Percentiles rank a stretch among this genome's conserved stretches.
These are phyloP conservation scores for Delphinus delphis DNA, from an alignment of 2,113 vertebrate species.

Conservation along the genomic window DNA sequence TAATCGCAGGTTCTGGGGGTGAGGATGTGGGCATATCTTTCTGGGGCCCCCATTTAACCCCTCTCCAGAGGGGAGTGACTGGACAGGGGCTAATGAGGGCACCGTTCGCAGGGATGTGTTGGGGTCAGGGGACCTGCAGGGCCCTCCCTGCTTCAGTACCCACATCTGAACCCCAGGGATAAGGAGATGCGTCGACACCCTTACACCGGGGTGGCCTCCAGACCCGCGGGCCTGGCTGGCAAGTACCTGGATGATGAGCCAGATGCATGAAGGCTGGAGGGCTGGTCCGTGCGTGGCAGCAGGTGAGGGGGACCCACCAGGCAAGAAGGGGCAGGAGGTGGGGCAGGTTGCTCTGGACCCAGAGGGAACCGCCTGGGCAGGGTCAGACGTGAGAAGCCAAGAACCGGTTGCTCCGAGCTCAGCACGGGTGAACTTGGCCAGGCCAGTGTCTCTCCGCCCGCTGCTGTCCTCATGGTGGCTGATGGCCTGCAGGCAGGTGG, in stretches of 20 bases:
- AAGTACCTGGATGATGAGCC: neutral
- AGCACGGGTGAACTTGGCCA: fast-evolving
- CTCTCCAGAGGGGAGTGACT: neutral
- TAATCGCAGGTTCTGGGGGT: neutral
- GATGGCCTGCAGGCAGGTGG: neutral
- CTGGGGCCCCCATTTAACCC: too few species aligned
- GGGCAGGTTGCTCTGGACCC: fast-evolving
- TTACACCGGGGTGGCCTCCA: fast-evolving
- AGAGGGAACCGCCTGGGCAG: fast-evolving
- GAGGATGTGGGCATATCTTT: fast-evolving
- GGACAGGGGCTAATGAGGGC: neutral
- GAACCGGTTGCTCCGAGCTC: neutral
- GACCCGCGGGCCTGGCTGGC: fast-evolving
- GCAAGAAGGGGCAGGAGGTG: neutral
- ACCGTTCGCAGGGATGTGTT: too few species aligned
- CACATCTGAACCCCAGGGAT: neutral
- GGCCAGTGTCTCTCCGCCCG: fast-evolving
- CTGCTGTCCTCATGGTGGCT: fast-evolving
- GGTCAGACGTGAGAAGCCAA: neutral
- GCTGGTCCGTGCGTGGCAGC: neutral
- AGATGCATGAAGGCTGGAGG: fast-evolving
- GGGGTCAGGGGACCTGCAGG: neutral
- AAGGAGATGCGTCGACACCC: fast-evolving
- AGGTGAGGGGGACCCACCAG: neutral
- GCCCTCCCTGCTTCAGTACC: neutral